Evolutionary conservation across 2,888 invertebrate genomes (phyloP).

Genomic region (Stomorhina lunata): DNA sequence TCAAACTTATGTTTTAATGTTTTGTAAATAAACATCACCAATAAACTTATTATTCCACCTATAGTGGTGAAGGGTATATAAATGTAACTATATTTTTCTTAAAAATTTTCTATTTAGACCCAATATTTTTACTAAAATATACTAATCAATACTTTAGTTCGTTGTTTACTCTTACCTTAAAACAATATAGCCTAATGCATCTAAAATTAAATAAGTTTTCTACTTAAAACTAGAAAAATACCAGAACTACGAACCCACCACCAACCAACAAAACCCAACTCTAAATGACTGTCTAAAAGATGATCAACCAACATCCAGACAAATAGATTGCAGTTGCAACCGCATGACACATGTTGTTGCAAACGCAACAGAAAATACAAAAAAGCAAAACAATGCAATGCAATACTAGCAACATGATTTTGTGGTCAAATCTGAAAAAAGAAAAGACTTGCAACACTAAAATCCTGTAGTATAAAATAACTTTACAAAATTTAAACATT

Average conservation of each 20-base stretch:
- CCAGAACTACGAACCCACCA: too few species aligned
- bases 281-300: conserved; percentile 45
- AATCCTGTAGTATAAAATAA: not conserved
- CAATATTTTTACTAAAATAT: too few species aligned
- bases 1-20: too few species aligned
- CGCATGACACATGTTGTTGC: conserved; percentile 61
- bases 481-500: too few species aligned
- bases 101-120: too few species aligned
- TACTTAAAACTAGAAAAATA: not conserved
- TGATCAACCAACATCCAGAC: conserved; percentile 56
- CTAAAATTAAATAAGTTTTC: not conserved
- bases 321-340: conserved; percentile 63
- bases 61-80: too few species aligned
- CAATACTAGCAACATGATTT: conserved; percentile 57
- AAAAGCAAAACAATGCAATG: too few species aligned
- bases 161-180: conserved; percentile 1
- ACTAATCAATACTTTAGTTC: too few species aligned
- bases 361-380: too few species aligned
- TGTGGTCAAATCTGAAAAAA: conserved; percentile 44
- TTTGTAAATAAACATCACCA: too few species aligned
- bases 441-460: not conserved
- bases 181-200: conserved; percentile 6
- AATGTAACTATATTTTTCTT: too few species aligned
- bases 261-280: conserved; percentile 37
- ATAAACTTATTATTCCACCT: too few species aligned